Base-by-base conservation (phyloP, 2,888 invertebrate species). In the Chirona hameri region DNA sequence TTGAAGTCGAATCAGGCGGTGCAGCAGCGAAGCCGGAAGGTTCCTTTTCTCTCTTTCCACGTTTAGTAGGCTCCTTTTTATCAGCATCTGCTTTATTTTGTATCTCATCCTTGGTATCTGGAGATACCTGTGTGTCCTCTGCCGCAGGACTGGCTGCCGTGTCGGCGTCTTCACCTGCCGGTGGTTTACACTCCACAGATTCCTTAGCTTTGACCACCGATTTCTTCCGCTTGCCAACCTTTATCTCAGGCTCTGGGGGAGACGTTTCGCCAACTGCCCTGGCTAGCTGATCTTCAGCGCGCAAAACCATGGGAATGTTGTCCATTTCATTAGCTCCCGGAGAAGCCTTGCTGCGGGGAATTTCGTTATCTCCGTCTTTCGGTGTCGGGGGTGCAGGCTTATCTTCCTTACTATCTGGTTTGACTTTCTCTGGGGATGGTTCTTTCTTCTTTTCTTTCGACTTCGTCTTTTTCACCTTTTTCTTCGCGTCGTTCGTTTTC, bases 321-420 rank as follows among this genome's bases (percentile, higher is more conserved):
- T 80, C 84, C 57, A 81, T 83, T 39, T 83, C 84, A 79, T 81
- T 65, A 7, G 82, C 79, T 31, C 82, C 79, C 46, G 81, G 79
- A 60, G n/a, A 10, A 60, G n/a, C 21, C 27, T 69, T 69, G 5
- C 27, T 69, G 0, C 9, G 27, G 3, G 10, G 29, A 3, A 7
- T 10, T 27, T 69, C 29, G 9, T 27, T 29, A 12, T 18, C 69
- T 10, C 29, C 69, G 69, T 1, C 69, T 39, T 69, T 27, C 9
- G 10, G 29, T 29, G 69, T 14, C 12, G 10, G 3, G 29, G 29
- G 12, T 14, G 27, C 27, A 69, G 72, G 3, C 3, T 39, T 31
- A 18, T 72, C 39, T 12, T 15, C 12, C 21, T 72, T 72, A 12
- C 2, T 27, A 27, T 29, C 29, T 69, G 12, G 12, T 69, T 60